Conservation (phyloP, 2,888 invertebrate genomes). For the Heteromurus nitidus region DNA sequence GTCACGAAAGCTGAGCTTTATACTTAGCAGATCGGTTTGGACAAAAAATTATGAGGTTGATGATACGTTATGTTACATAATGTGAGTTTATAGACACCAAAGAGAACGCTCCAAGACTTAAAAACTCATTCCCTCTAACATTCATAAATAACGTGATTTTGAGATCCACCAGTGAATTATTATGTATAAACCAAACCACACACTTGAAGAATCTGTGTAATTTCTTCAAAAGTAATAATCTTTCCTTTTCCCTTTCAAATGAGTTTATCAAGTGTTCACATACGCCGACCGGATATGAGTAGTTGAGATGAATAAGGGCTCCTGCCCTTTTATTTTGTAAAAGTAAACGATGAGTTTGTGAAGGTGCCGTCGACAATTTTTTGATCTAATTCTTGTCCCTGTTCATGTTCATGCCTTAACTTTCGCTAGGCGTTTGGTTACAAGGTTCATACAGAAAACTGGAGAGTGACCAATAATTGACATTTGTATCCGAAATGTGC, state of each 20-base stretch:
- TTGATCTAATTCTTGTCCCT: slow-evolving; percentile 25
- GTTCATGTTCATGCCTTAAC: background rate
- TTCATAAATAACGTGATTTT: background rate
- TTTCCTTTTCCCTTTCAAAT: background rate
- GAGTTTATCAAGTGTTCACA: background rate
- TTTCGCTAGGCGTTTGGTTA: background rate
- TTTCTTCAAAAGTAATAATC: slow-evolving; percentile 1
- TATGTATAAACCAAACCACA: background rate
- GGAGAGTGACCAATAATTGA: too few relatives aligned
- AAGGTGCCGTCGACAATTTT: slow-evolving; percentile 24
- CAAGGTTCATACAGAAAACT: background rate
- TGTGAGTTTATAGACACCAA: background rate
- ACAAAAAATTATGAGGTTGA: slow-evolving; percentile 30
- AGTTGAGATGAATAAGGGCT: slow-evolving; percentile 23
- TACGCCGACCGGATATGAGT: background rate
- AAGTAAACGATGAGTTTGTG: background rate
- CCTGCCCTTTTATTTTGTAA: background rate
- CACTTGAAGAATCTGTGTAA: background rate
- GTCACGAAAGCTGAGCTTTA: slow-evolving; percentile 32
- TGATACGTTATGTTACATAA: slow-evolving; percentile 23
- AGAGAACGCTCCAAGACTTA: background rate
- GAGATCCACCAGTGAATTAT: background rate
- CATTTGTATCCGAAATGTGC: background rate
- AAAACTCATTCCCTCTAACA: background rate
- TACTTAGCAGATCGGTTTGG: slow-evolving; percentile 28